A percentile compares a stretch with the other conserved stretches of the same genome.
Evolutionary conservation across 2,888 invertebrate genomes (phyloP).

Genomic region (Thalpophila matura): DNA sequence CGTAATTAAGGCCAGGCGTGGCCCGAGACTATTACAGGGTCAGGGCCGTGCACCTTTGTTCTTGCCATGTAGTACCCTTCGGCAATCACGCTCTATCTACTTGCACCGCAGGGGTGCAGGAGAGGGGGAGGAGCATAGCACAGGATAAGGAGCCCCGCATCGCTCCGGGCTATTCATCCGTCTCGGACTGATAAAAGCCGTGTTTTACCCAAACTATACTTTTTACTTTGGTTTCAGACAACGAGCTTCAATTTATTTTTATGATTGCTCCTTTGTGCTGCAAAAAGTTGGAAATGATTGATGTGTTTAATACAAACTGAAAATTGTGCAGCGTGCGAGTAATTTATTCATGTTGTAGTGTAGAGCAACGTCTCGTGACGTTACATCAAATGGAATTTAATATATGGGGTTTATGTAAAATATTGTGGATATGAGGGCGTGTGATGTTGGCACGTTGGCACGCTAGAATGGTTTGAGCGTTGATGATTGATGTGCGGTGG

Average conservation of each 20-base stretch:
- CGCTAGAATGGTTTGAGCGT: constrained; percentile 45
- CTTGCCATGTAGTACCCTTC: constrained; percentile 64
- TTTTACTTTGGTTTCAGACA: constrained; percentile 67
- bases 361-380: constrained; percentile 69
- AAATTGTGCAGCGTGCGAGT: constrained; percentile 72
- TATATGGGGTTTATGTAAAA: constrained; percentile 77
- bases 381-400: constrained; percentile 78
- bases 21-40: constrained; percentile 64
- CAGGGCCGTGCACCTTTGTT: constrained; percentile 69
- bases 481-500: constrained; percentile 60
- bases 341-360: constrained; percentile 76
- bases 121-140: constrained; percentile 49
- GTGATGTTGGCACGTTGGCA: constrained; percentile 49
- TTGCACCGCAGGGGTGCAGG: constrained; percentile 50
- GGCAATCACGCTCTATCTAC: constrained; percentile 70
- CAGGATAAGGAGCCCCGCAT: constrained; percentile 67
- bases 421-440: constrained; percentile 50
- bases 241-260: constrained; percentile 74
- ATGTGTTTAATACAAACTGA: constrained; percentile 71
- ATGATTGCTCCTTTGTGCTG: constrained; percentile 66
- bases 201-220: constrained; percentile 72
- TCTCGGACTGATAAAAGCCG: constrained; percentile 75
- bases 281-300: constrained; percentile 67
- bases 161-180: constrained; percentile 73
- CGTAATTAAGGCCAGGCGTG: constrained; percentile 65